Evolutionary conservation across 2,797 vertebrate genomes (phyloP).

Genomic region (Uromys caudimaculatus): DNA sequence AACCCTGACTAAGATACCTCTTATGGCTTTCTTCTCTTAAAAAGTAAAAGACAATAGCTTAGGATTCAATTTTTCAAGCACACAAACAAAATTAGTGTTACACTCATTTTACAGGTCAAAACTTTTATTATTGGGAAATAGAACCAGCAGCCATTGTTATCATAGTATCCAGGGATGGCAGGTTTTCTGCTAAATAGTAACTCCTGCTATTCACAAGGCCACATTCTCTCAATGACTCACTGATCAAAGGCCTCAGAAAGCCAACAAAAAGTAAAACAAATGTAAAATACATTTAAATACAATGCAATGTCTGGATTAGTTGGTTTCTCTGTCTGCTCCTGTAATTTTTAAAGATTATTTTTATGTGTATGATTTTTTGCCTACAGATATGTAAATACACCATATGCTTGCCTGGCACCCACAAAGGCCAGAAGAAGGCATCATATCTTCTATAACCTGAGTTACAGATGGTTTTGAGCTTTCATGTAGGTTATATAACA

Average conservation of each 20-base stretch:
- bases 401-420: not conserved
- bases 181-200: not conserved
- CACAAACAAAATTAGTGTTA: not conserved
- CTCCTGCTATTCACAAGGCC: not conserved
- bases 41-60: slow-evolving; percentile 3
- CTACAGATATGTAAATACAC: not conserved
- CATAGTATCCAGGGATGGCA: not conserved
- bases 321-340: not conserved
- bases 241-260: not conserved
- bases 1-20: too few relatives aligned
- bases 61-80: not conserved
- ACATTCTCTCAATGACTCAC: slow-evolving; percentile 39
- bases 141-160: not conserved
- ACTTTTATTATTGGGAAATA: not conserved
- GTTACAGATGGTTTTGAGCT: not conserved
- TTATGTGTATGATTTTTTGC: not conserved
- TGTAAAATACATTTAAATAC: slow-evolving; percentile 36
- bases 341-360: not conserved
- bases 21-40: not conserved
- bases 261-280: slow-evolving; percentile 24
- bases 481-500: not conserved
- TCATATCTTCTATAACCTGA: not conserved
- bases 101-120: slow-evolving; percentile 14
- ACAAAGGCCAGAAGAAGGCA: not conserved
- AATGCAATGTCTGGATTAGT: not conserved